Conservation (phyloP, 2,888 invertebrate genomes). For the Crossocerus cetratus region DNA sequence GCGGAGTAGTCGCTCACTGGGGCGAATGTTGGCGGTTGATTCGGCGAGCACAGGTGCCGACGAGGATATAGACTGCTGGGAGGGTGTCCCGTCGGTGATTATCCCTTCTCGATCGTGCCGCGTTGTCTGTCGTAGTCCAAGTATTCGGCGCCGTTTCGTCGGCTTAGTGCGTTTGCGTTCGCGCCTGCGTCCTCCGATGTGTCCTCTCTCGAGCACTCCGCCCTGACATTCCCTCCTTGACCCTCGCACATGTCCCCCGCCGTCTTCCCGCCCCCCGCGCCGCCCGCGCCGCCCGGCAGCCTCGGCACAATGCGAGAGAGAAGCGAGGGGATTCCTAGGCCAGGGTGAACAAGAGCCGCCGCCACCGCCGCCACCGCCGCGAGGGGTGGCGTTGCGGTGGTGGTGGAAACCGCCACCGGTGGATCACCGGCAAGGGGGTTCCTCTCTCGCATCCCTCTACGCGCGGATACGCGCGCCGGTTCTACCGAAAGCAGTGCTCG, state of each 20-base stretch:
- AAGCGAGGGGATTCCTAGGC: constrained; percentile 53
- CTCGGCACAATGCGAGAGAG: constrained; percentile 20
- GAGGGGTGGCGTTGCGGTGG: constrained; percentile 16
- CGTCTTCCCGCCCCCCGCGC: constrained; percentile 15
- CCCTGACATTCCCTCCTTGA: constrained; percentile 54
- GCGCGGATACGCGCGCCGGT: not conserved
- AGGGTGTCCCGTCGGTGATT: constrained; percentile 35
- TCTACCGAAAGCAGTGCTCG: no score
- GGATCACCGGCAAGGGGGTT: not conserved
- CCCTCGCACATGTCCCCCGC: constrained; percentile 39
- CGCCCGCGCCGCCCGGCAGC: constrained; percentile 1
- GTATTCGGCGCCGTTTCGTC: constrained; percentile 56
- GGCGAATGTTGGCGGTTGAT: no score
- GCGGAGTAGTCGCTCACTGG: no score
- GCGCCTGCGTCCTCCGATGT: constrained; percentile 66
- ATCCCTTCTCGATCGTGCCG: constrained; percentile 59
- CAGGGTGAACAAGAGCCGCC: constrained; percentile 57
- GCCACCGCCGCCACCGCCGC: no score
- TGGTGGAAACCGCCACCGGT: constrained; percentile 8
- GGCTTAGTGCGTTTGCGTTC: constrained; percentile 62
- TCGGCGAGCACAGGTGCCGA: not conserved
- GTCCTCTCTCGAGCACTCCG: constrained; percentile 35
- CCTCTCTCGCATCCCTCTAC: not conserved
- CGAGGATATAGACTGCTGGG: not conserved
- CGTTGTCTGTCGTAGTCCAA: constrained; percentile 60